Conservation (phyloP, 2,888 invertebrate species). For the Chymomyza fuscimana region DNA sequence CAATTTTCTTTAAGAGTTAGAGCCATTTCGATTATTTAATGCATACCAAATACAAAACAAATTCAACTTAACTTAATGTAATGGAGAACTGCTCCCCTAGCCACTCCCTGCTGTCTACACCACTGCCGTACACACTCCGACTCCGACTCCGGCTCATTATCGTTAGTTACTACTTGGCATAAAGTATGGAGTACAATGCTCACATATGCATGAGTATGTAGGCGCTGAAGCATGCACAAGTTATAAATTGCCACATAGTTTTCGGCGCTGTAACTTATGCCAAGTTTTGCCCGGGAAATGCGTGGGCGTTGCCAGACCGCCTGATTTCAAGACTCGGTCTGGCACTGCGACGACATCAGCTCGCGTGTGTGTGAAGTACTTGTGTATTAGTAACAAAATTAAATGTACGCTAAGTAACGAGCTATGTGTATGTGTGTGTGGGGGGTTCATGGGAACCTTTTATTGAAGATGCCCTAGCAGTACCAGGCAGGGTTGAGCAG, state of each 20-base stretch:
- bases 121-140: background rate
- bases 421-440: constrained; percentile 9
- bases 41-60: no score
- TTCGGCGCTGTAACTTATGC: constrained; percentile 57
- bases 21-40: no score
- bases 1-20: no score
- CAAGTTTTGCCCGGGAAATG: background rate
- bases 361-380: constrained; percentile 10
- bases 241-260: constrained; percentile 71
- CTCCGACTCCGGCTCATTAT: background rate
- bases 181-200: background rate
- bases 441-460: background rate
- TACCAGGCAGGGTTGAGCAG: constrained; percentile 21
- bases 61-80: no score
- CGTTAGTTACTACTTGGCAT: background rate
- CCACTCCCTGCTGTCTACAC: no score
- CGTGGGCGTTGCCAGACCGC: constrained; percentile 3
- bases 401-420: constrained; percentile 71
- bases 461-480: background rate
- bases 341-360: background rate
- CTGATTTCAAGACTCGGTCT: constrained; percentile 9
- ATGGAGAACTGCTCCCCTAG: no score
- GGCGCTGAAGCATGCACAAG: constrained; percentile 53
- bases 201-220: constrained; percentile 40
- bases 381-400: constrained; percentile 65